These are phyloP conservation scores for honey bee (Apis mellifera) DNA, from an alignment of 1,140 invertebrate genomes.

Conservation along the genomic window Amel_HAv3.1 CM009932.2:11720001-11720500, in stretches of 20 bases:
- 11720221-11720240: too few relatives aligned
- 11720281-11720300: background rate
- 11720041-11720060: conserved; percentile 61
- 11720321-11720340: background rate
- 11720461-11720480: too few relatives aligned
- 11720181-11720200: too few relatives aligned
- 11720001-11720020: conserved; percentile 49
- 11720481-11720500: too few relatives aligned
- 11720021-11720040: conserved; percentile 23
- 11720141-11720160: background rate
- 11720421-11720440: too few relatives aligned
- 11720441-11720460: too few relatives aligned
- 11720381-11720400: conserved; percentile 4
- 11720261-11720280: too few relatives aligned
- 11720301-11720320: background rate
- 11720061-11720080: conserved; percentile 50
- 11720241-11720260: too few relatives aligned
- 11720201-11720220: too few relatives aligned
- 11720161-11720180: background rate
- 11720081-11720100: conserved; percentile 38
- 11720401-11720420: background rate
- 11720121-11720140: background rate
- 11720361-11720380: background rate
- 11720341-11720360: background rate
- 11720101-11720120: conserved; percentile 26